Evolutionary conservation across 1,140 invertebrate species (phyloP), one percentile per base, ranked within the genome.

Genomic region (Physella acuta): DNA sequence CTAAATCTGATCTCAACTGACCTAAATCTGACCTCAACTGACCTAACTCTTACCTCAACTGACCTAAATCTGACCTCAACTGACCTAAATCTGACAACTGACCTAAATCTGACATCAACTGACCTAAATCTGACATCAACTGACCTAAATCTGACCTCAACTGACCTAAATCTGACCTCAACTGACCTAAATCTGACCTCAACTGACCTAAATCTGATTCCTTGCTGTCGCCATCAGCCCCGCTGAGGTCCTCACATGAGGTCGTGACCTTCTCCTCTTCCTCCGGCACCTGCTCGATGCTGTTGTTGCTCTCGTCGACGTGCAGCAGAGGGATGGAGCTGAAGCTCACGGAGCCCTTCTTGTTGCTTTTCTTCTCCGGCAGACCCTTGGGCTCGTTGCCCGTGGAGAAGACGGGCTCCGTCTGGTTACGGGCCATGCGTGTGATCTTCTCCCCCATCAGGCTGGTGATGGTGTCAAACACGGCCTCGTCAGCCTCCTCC

Each of bases 391-490:
- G 20, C 53, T 20, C 53, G 24, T 30, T 20, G 20, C 53, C 28
- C 24, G 24, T 28, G 17, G 33, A 4, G 26, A 28, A 14, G 4
- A 11, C 30, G 8, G 33, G 58, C 30, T 17, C 58, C 24, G 33
- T 60, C 58, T 34, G 58, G 4, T 61, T 53, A 0, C 65, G 71
- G 65, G 79, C 75, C 39, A 79, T 75, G 11, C 59, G 36, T 24
- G 70, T 55, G 49, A 69, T 73, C n/a, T 71, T 70, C 20, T 61
- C 58, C 28, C 78, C 78, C 68, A 73, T 73, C 36, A 79, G 75
- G 62, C 73, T 74, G 8, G 75, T 80, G 49, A 80, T 74, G 0
- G 79, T 81, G 71, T 79, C 76, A 52, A 80, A 81, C 16, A 79
- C 78, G 61, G 75, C 78, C 51, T 77, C 75, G 24, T 80, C 76